A percentile compares a stretch with the other conserved stretches of the same genome.
Evolutionary conservation across 2,113 vertebrate species (phyloP).

Genomic region (Sapajus apella): DNA sequence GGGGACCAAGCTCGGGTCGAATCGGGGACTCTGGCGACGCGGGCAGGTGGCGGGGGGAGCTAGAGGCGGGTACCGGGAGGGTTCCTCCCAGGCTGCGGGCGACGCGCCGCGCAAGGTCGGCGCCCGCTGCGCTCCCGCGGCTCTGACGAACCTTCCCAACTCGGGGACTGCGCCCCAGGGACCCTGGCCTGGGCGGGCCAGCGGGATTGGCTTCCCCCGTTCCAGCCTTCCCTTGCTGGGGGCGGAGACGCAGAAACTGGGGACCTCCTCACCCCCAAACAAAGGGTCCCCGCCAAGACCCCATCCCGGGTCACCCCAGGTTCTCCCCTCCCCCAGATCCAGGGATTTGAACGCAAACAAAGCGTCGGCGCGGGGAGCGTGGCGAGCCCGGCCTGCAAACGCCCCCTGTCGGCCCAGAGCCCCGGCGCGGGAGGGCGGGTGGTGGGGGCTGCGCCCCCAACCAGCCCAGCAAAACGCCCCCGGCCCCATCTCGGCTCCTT

Average conservation of each 20-base stretch:
- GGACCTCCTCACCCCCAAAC: slow-evolving; percentile 21
- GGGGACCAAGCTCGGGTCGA: neutral
- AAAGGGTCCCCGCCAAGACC: slow-evolving; percentile 47
- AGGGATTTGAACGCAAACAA: slow-evolving; percentile 78
- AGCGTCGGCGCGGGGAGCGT: slow-evolving; percentile 71
- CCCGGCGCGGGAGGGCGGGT: slow-evolving; percentile 55
- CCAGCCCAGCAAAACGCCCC: neutral
- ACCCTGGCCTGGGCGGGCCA: neutral
- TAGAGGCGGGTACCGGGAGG: neutral
- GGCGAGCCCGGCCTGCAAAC: slow-evolving; percentile 59
- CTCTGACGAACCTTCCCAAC: slow-evolving; percentile 12
- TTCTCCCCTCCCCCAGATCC: slow-evolving; percentile 64
- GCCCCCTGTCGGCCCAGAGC: slow-evolving; percentile 72
- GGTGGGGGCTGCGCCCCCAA: neutral
- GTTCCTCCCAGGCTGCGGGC: neutral
- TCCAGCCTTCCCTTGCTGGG: neutral
- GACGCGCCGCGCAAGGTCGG: neutral
- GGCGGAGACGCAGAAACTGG: neutral
- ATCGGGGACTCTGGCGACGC: neutral
- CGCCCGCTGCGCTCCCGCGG: neutral
- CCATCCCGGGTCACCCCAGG: neutral
- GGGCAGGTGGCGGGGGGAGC: neutral
- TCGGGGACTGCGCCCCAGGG: neutral
- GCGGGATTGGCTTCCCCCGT: neutral
- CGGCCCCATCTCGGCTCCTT: neutral